Percentiles rank a stretch among this genome's conserved stretches.
Conservation (phyloP, 2,888 invertebrate species). For the Ormyrus rosae region DNA sequence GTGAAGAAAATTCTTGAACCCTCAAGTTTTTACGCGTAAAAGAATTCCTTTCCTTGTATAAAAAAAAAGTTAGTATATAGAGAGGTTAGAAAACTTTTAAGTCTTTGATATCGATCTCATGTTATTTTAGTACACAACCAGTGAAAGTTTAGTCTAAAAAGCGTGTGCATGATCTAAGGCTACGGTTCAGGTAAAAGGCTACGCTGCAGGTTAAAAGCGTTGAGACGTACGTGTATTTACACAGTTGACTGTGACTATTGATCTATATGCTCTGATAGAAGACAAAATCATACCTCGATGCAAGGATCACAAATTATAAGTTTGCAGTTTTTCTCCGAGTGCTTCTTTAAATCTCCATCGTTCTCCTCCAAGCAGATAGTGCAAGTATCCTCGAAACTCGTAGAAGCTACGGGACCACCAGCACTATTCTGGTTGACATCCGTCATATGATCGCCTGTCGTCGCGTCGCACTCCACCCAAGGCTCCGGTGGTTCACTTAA, state of each 20-base stretch:
- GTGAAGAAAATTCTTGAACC: no score
- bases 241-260: neutral
- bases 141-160: constrained; percentile 32
- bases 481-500: constrained; percentile 71
- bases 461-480: constrained; percentile 66
- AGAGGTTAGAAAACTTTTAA: neutral
- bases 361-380: constrained; percentile 81
- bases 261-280: neutral
- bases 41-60: no score
- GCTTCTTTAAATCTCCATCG: constrained; percentile 78
- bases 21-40: no score
- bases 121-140: constrained; percentile 23
- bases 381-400: constrained; percentile 71
- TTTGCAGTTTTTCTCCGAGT: constrained; percentile 78
- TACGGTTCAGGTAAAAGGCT: neutral
- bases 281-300: constrained; percentile 76
- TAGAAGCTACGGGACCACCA: neutral
- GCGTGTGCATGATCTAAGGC: constrained; percentile 26
- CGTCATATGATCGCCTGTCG: constrained; percentile 49
- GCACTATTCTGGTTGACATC: constrained; percentile 38
- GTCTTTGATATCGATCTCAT: constrained; percentile 17
- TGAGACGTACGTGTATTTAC: constrained; percentile 14
- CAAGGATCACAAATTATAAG: constrained; percentile 78
- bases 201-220: constrained; percentile 20
- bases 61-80: no score